Conservation (phyloP, 2,888 invertebrate genomes). For the Dimorphilus gyrociliatus region DNA sequence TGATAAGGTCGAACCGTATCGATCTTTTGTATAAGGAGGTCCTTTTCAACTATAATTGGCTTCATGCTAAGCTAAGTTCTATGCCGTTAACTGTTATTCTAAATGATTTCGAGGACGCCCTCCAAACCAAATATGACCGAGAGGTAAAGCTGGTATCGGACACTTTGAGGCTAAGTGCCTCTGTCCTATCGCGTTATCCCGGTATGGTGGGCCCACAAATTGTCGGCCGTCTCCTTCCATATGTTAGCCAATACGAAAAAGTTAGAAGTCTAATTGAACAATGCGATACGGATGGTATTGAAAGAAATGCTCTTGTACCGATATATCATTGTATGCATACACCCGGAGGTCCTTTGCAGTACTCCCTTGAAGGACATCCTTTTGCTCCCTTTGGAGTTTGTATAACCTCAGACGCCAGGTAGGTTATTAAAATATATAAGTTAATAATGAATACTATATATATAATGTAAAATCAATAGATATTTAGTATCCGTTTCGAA, state of each 20-base stretch:
- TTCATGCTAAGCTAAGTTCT: constrained; percentile 83
- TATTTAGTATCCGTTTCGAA: constrained; percentile 91
- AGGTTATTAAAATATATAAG: constrained; percentile 39
- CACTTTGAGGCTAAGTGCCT: constrained; percentile 65
- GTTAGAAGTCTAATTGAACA: constrained; percentile 73
- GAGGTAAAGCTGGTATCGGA: constrained; percentile 34
- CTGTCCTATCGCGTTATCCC: constrained; percentile 73
- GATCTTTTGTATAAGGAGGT: constrained; percentile 78
- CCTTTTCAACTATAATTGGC: constrained; percentile 90
- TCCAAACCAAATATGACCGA: constrained; percentile 27
- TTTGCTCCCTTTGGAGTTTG: constrained; percentile 51
- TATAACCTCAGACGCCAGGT: constrained; percentile 29
- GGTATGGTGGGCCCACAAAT: constrained; percentile 91
- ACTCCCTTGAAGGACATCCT: constrained; percentile 90
- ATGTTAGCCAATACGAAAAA: constrained; percentile 64
- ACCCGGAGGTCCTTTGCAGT: constrained; percentile 96
- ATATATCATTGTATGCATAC: constrained; percentile 90
- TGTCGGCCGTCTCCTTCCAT: constrained; percentile 75
- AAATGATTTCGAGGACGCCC: constrained; percentile 84
- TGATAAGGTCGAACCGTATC: constrained; percentile 74
- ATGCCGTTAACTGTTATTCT: constrained; percentile 86
- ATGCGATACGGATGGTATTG: constrained; percentile 63
- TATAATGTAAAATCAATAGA: too few species aligned
- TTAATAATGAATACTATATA: constrained; percentile 70
- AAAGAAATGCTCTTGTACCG: constrained; percentile 54